Evolutionary conservation across 2,888 invertebrate species (phyloP), one percentile per base, ranked within the genome.

Genomic region (Eilema griseolum): DNA sequence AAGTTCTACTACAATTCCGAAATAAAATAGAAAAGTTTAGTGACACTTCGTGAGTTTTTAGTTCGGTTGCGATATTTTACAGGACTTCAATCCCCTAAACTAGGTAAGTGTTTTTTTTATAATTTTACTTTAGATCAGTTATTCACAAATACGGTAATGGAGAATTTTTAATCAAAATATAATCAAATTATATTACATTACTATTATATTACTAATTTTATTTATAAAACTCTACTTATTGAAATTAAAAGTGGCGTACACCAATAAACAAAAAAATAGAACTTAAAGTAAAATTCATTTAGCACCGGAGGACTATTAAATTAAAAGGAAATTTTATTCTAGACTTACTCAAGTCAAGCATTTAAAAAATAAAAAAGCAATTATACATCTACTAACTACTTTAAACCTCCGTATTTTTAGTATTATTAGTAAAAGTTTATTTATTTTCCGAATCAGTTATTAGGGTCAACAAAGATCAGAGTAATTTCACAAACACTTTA

Each of bases 31-130:
- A 61, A 74, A 73, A 75, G 74, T 80, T 80, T 70, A 70, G 82
- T 81, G 81, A 66, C 67, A 71, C 69, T 63, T 57, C 73, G 59
- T 64, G 67, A 80, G 70, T 74, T 80, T 67, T 71, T 56, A 77
- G 73, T 73, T 68, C 33, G 61, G 23, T 69, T 66, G 66, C 26
- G 16, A 69, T 74, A 69, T 56, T 72, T 64, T 37, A 26, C 67
- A 61, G 69, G 72, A 73, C 69, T 71, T 57, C n/a, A 26, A 2
- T 24, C 11, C 3, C 69, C 46, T 71, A 41, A 70, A 70, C 66
- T 61, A 67, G n/a, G 80, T 80, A 68, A 76, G 80, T 80, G 7
- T 28, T 12, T 31, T n/a, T 57, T 24, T 52, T n/a, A 52, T 10
- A 8, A n/a, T 52, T 52, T 37, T 52, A 8, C 2, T n/a, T 52